Evolutionary conservation across 1,140 invertebrate genomes (phyloP).

Genomic region (Drosophila kohkoa): DNA sequence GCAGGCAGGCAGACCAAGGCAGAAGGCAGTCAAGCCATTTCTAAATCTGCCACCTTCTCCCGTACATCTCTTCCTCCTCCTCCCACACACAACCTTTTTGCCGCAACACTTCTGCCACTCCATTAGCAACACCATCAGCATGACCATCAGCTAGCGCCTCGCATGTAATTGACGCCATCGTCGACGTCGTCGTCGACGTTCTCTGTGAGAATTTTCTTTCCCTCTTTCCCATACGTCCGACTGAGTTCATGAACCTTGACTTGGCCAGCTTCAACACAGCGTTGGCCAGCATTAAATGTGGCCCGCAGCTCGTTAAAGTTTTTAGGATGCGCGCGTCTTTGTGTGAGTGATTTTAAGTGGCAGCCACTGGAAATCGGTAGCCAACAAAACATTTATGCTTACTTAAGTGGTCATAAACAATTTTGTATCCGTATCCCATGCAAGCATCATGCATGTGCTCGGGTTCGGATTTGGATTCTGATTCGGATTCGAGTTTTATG

Average conservation of each 20-base stretch:
- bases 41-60: conserved; percentile 20
- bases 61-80: neutral
- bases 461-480: neutral
- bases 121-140: conserved; percentile 24
- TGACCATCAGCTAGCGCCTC: conserved; percentile 39
- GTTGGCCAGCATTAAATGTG: conserved; percentile 8
- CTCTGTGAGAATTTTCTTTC: conserved; percentile 63
- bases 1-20: conserved; percentile 32
- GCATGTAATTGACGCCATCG: conserved; percentile 74
- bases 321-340: conserved; percentile 56
- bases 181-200: conserved; percentile 8
- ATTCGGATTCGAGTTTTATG: neutral
- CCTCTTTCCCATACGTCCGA: conserved; percentile 5
- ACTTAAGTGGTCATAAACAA: conserved; percentile 44
- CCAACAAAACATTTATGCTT: conserved; percentile 54
- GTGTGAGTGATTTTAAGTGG: conserved; percentile 57
- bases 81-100: neutral
- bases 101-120: conserved; percentile 7
- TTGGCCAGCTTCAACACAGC: conserved; percentile 36
- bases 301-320: conserved; percentile 58
- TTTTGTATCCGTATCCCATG: conserved; percentile 30
- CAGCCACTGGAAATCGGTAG: conserved; percentile 57
- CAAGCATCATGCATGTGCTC: neutral
- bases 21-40: conserved; percentile 33
- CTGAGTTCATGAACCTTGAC: conserved; percentile 69